phyloP scores from a whole-genome alignment of 2,113 vertebrate species.

The Helogale parvula region DNA sequence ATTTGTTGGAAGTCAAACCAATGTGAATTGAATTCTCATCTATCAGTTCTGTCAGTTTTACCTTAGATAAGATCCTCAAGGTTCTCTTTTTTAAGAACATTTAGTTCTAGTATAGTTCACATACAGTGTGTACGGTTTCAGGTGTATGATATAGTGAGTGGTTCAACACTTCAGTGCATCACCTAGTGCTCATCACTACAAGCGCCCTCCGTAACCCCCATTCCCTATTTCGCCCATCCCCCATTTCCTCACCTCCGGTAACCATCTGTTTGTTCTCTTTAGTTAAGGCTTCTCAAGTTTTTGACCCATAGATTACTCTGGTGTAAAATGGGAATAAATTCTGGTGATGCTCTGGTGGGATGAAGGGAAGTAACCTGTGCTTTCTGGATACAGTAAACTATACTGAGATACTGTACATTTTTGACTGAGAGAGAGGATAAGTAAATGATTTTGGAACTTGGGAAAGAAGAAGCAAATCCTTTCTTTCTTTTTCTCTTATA shows the following conservation, averaged over 20 bases:
- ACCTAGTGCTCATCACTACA: neutral
- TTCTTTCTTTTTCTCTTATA: neutral
- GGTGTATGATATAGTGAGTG: neutral
- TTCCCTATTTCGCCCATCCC: neutral
- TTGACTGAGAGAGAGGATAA: neutral
- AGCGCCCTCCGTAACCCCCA: neutral
- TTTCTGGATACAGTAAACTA: neutral
- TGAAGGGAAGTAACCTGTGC: neutral
- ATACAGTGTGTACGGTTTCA: neutral
- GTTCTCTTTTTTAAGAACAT: neutral
- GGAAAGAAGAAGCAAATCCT: neutral
- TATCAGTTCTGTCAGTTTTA: neutral
- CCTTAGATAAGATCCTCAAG: neutral
- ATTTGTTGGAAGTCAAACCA: neutral
- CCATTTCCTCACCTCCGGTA: neutral
- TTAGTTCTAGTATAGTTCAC: neutral
- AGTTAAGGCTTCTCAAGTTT: neutral
- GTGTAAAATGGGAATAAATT: neutral
- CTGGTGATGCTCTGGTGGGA: neutral
- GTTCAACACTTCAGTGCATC: neutral
- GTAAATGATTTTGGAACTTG: neutral
- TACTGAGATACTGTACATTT: neutral
- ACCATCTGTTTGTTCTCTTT: neutral
- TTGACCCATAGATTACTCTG: neutral
- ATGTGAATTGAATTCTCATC: neutral